Base-by-base conservation (phyloP, 2,888 invertebrate genomes). In the Lasioglossum villosulum region DNA sequence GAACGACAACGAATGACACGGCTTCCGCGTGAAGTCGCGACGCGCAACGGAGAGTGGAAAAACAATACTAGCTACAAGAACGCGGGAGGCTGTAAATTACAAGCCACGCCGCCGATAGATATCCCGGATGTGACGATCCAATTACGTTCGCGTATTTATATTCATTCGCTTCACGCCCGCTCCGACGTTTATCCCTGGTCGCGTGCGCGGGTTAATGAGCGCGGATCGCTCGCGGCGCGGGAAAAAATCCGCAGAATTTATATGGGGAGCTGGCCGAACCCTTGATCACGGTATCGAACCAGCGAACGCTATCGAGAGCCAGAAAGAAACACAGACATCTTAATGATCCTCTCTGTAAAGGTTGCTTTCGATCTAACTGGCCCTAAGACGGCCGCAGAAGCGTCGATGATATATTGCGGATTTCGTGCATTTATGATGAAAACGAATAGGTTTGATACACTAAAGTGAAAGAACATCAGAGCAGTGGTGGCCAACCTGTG, bases 131-230 rank as follows among this genome's bases (percentile, higher is more conserved):
- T 75, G 88, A 88, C 76, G 86, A 80, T 77, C 82, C 88, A 88
- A 88, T 88, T 88, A 88, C 82, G 78, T 78, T 70, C 45, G 16
- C 68, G 76, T 88, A 88, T 88, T 88, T 88, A 88, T 88, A 86
- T 80, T 77, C 84, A 84, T 88, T 86, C 81, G 73, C 75, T 77
- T 79, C 75, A 80, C 82, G 70, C 85, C 74, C 79, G 75, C 42
- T 71, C 66, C 12, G 72, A 66, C 76, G 76, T 59, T 86, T 80
- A 88, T 84, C 80, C 80, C 79, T 71, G 74, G 78, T 88, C 88
- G 83, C 86, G 84, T 86, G 88, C 86, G 80, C 82, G 45, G 63
- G 52, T 86, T 84, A 88, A 88, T 76, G 77, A 88, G 78, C 63
- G 23, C 37, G 72, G 73, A 73, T 84, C 81, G 78, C 39, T 72